Percentiles rank a stretch among this genome's conserved stretches.
Evolutionary conservation across 2,797 vertebrate species (phyloP).

Genomic region (Melanogrammus aeglefinus): DNA sequence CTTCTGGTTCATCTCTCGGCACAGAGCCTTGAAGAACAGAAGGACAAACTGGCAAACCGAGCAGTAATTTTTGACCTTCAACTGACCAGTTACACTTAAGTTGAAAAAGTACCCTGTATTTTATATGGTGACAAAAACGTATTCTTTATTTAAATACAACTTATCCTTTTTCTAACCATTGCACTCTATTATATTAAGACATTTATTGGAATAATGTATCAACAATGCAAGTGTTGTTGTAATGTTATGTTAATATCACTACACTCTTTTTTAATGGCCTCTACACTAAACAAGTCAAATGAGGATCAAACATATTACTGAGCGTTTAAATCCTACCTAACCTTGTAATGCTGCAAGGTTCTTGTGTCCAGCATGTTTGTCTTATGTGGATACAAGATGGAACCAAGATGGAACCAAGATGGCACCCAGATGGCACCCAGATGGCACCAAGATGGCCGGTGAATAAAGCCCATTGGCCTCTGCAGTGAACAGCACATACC

Average conservation of each 20-base stretch:
- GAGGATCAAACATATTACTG: background rate
- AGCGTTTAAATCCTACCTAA: background rate
- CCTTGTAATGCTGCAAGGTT: background rate
- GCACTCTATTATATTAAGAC: background rate
- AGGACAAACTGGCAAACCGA: background rate
- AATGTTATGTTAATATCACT: background rate
- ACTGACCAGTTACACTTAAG: background rate
- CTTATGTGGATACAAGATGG: background rate
- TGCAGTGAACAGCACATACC: constrained; percentile 45
- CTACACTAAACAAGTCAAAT: background rate
- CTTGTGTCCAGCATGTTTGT: background rate
- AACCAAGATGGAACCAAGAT: background rate
- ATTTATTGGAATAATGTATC: background rate
- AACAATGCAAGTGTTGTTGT: no score
- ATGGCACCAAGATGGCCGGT: background rate
- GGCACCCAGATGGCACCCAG: background rate
- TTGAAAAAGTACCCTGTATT: background rate
- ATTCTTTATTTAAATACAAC: background rate
- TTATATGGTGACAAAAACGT: background rate
- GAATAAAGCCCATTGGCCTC: constrained; percentile 3
- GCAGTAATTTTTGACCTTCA: background rate
- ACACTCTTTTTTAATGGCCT: background rate
- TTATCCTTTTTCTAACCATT: background rate
- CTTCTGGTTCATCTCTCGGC: constrained; percentile 56
- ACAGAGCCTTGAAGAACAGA: constrained; percentile 47